These are phyloP conservation scores for Onthophagus taurus DNA, from an alignment of 1,140 invertebrate species.

Conservation along the genomic window DNA sequence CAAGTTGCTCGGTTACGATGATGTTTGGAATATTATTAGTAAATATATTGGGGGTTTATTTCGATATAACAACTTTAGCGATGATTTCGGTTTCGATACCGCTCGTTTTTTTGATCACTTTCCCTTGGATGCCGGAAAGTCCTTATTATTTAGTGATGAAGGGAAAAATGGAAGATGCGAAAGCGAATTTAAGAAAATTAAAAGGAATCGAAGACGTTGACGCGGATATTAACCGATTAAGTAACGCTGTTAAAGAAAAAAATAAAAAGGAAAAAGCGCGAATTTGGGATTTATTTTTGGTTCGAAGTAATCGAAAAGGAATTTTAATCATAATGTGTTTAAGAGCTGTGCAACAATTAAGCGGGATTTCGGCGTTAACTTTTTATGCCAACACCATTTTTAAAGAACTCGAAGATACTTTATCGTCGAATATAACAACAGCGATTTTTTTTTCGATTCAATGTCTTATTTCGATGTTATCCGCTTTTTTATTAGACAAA, in stretches of 20 bases:
- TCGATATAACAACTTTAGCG: conserved; percentile 47
- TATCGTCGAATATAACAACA: conserved; percentile 25
- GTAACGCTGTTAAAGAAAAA: conserved; percentile 45
- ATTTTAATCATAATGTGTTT: conserved; percentile 52
- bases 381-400: conserved; percentile 70
- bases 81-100: conserved; percentile 48
- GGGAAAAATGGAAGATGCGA: conserved; percentile 48
- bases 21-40: conserved; percentile 56
- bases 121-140: conserved; percentile 67
- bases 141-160: conserved; percentile 59
- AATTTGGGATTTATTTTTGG: conserved; percentile 46
- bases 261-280: conserved; percentile 39
- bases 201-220: conserved; percentile 20
- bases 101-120: conserved; percentile 50
- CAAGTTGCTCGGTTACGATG: conserved; percentile 23
- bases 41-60: conserved; percentile 54
- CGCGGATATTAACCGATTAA: conserved; percentile 48
- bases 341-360: conserved; percentile 66
- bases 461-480: conserved; percentile 50
- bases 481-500: conserved; percentile 58
- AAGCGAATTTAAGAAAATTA: conserved; percentile 1
- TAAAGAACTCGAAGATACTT: conserved; percentile 42
- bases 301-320: conserved; percentile 50
- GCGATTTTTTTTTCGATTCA: conserved; percentile 57
- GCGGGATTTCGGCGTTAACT: conserved; percentile 64